phyloP scores from a whole-genome alignment of 1,140 invertebrate genomes.

The Pectinophora gossypiella region DNA sequence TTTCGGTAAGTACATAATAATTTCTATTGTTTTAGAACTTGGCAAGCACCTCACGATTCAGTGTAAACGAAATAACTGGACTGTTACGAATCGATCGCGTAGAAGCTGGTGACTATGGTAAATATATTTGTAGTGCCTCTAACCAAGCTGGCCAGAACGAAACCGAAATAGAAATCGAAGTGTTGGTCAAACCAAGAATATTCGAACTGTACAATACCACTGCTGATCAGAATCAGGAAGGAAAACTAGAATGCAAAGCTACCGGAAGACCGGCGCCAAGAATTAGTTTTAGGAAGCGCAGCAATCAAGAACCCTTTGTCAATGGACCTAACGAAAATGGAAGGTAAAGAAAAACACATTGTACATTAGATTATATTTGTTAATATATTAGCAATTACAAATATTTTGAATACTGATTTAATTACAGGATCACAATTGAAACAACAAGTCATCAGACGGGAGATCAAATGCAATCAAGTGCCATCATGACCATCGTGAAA shows the following conservation, averaged over 20 bases:
- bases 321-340: conserved; percentile 80
- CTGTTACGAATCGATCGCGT: conserved; percentile 85
- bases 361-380: no score
- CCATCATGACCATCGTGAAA: conserved; percentile 79
- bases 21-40: conserved; percentile 76
- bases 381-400: no score
- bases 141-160: conserved; percentile 87
- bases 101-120: conserved; percentile 84
- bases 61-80: conserved; percentile 82
- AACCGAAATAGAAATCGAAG: conserved; percentile 78
- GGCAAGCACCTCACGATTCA: conserved; percentile 81
- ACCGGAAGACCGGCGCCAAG: conserved; percentile 85
- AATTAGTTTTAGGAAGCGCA: conserved; percentile 83
- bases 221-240: conserved; percentile 78
- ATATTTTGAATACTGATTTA: conserved; percentile 9
- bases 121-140: conserved; percentile 88
- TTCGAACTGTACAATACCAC: conserved; percentile 86
- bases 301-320: conserved; percentile 75
- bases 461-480: conserved; percentile 78
- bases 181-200: conserved; percentile 87
- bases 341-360: conserved; percentile 44
- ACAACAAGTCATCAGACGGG: conserved; percentile 67
- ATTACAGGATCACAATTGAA: conserved; percentile 76
- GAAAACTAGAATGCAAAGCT: conserved; percentile 84
- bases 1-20: background rate